Evolutionary conservation across 2,888 invertebrate genomes (phyloP).

Genomic region (Tetragnatha montana): DNA sequence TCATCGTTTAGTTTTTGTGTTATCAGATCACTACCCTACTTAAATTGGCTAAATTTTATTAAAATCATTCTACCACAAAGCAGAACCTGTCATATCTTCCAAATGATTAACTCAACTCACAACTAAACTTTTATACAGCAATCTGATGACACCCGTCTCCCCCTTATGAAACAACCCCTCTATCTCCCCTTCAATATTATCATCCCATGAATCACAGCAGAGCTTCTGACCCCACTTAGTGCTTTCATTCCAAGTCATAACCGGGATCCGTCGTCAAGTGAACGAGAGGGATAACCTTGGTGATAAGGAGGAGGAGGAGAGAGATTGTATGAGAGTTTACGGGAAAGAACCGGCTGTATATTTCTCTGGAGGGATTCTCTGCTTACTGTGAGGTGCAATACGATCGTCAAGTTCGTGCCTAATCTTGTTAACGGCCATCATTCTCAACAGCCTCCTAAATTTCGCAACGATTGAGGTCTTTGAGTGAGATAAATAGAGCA

Average conservation of each 20-base stretch:
- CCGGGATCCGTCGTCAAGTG: slow-evolving; percentile 33
- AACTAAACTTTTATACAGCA: not conserved
- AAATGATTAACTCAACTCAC: too few species aligned
- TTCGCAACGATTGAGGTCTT: not conserved
- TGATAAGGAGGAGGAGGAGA: slow-evolving; percentile 32
- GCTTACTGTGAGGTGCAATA: slow-evolving; percentile 1
- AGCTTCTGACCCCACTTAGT: slow-evolving; percentile 3
- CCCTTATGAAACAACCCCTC: not conserved
- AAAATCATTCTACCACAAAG: too few species aligned
- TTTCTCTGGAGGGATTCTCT: not conserved
- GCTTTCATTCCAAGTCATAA: slow-evolving; percentile 8
- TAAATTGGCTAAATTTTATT: too few species aligned
- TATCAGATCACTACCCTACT: too few species aligned
- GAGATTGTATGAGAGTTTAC: slow-evolving; percentile 13
- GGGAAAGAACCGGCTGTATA: slow-evolving; percentile 16
- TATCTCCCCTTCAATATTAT: not conserved
- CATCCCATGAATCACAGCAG: slow-evolving; percentile 16
- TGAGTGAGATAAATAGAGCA: not conserved
- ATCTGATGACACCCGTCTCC: not conserved
- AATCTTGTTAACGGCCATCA: not conserved
- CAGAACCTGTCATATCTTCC: too few species aligned
- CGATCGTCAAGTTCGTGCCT: not conserved
- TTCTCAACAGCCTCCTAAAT: not conserved
- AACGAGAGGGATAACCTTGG: slow-evolving; percentile 39
- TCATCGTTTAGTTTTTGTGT: too few species aligned